phyloP scores from a whole-genome alignment of 2,888 invertebrate genomes.

The Xiphydria camelus region DNA sequence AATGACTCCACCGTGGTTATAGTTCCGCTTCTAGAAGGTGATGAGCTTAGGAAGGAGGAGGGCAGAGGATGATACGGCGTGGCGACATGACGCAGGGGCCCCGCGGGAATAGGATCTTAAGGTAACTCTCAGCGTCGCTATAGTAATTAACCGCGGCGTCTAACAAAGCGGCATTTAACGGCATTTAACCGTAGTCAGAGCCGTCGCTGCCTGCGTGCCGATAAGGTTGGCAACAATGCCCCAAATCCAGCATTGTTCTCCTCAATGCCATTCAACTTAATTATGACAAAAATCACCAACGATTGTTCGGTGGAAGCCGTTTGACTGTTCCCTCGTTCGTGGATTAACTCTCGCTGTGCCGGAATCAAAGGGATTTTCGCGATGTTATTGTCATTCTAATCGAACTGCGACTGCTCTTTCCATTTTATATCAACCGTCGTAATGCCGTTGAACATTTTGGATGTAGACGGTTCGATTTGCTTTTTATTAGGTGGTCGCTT shows the following conservation, averaged over 20 bases:
- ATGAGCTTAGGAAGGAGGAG: no score
- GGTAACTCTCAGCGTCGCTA: no score
- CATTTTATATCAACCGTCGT: neutral
- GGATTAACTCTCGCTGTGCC: neutral
- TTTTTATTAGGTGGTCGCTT: no score
- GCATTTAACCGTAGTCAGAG: slow-evolving; percentile 35
- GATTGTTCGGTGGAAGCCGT: slow-evolving; percentile 41
- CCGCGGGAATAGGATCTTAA: no score
- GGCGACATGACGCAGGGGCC: no score
- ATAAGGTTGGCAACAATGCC: slow-evolving; percentile 49
- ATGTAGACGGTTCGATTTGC: no score
- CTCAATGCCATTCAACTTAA: slow-evolving; percentile 46
- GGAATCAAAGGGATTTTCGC: neutral
- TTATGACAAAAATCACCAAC: slow-evolving; percentile 44
- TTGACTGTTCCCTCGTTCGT: slow-evolving; percentile 21
- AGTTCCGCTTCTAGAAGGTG: no score
- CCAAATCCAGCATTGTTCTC: slow-evolving; percentile 50
- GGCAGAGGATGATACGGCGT: no score
- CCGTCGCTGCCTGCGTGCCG: slow-evolving; percentile 39
- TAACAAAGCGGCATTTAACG: slow-evolving; percentile 51
- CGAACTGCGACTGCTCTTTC: neutral
- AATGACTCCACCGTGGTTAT: no score
- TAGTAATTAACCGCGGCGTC: slow-evolving; percentile 50
- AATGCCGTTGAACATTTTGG: no score
- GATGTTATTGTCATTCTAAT: neutral